Evolutionary conservation across 2,113 vertebrate genomes (phyloP).

Genomic region (Recurvirostra avosetta): DNA sequence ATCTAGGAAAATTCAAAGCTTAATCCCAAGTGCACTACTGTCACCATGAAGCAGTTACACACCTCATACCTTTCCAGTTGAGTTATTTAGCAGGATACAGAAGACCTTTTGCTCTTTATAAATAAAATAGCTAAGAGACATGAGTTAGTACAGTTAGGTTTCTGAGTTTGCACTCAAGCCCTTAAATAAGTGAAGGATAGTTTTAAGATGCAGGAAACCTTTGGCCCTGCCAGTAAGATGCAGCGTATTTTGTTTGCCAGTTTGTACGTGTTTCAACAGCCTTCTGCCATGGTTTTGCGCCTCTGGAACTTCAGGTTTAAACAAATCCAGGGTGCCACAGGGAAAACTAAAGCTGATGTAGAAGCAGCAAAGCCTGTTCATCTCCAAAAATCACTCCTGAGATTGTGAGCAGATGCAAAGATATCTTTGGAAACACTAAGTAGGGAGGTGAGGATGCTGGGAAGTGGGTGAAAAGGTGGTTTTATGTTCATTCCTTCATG

Average conservation of each 20-base stretch:
- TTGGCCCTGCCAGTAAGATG: not conserved
- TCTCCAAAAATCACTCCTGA: not conserved
- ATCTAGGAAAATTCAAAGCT: not conserved
- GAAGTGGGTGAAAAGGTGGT: not conserved
- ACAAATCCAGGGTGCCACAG: conserved; percentile 21
- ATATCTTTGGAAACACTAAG: conserved; percentile 14
- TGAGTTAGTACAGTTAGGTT: not conserved
- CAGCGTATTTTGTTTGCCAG: not conserved
- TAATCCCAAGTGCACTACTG: not conserved
- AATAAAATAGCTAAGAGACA: not conserved
- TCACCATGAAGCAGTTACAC: not conserved
- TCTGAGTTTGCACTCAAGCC: not conserved
- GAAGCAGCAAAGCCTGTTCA: conserved; percentile 20
- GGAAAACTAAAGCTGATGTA: not conserved
- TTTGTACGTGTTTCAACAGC: conserved; percentile 3
- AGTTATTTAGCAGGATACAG: not conserved
- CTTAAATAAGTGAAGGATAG: not conserved
- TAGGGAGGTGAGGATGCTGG: not conserved
- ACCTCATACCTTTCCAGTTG: not conserved
- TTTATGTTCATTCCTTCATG: not conserved
- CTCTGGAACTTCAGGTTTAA: conserved; percentile 46
- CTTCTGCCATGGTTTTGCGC: not conserved
- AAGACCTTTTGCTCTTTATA: not conserved
- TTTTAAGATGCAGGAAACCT: not conserved
- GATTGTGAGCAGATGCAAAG: conserved; percentile 1